Base-by-base conservation (phyloP, 2,113 vertebrate species). In the Anoura caudifer region DNA sequence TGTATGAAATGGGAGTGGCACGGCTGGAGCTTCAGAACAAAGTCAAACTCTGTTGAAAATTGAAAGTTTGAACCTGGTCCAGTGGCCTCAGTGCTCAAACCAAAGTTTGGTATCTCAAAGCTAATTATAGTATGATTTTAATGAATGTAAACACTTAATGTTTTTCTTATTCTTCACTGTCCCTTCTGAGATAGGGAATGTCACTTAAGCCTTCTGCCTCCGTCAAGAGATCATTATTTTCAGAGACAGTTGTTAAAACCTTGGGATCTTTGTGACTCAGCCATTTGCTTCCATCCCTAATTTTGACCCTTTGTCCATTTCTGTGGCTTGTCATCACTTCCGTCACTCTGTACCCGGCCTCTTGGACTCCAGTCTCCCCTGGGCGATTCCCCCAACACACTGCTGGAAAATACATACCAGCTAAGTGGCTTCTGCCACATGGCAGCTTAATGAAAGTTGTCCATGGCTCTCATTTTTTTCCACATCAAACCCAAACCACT, bases 361-460 rank as follows among this genome's bases (percentile, higher is more conserved):
- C 41, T 50, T 67, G 16, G 5, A 36, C 7, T 41, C 41, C 45
- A 31, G 0, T 33, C 13, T 75, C 8, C 9, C 7, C 7, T 22
- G n/a, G 8, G 10, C 33, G 6, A 2, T 33, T 19, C 20, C 6
- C 50, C n/a, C 50, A 65, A 15, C 3, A 43, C 1, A 0, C 22
- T 72, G 26, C 79, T 52, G 38, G 54, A 50, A 24, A 22, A 45
- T 7, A 38, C 9, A n/a, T 15, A 20, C 38, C 22, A 26, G 4
- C 70, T 31, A 79, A 47, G 4, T 77, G 26, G 15, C 6, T 69
- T 63, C 61, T 41, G 54, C 65, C 14, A 76, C 24, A 3, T 5
- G 9, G 36, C 12, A 77, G 75, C 75, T 50, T 84, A n/a, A 52
- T 45, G 14, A 69, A 45, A 56, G 16, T 33, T 43, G 4, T 31